Evolutionary conservation across 2,797 vertebrate species (phyloP), one percentile per base, ranked within the genome.

Genomic region (Otolemur crassicaudatus): DNA sequence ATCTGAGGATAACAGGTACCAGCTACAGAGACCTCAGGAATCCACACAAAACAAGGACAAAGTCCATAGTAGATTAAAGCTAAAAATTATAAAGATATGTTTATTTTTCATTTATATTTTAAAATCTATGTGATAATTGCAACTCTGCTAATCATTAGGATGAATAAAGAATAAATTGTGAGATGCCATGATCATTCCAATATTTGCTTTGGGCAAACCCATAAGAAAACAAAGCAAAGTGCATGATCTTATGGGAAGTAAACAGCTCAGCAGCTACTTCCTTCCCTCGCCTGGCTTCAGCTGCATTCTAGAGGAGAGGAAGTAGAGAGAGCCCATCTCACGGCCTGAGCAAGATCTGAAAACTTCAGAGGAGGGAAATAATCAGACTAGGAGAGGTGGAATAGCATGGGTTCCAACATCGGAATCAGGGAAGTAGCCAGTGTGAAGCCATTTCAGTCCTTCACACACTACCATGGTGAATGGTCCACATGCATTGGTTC

Each of bases 41-140:
- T 46, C 27, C 49, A 93, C 67, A 87, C 69, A 86, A 94, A 83
- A 79, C 40, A 77, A 34, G 43, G 31, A 53, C 53, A 65, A 77
- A 89, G 69, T 43, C 81, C 77, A 77, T 3, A 72, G 16, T 12
- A 17, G 87, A 85, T 63, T 23, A 72, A 79, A 90, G 75, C 37
- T 70, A 89, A 87, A 84, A 77, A 14, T 29, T 23, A 58, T 34
- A 56, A 91, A 91, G 40, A 53, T 85, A n/a, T 31, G 20, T 34
- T 94, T 67, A 61, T 61, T 93, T 94, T 94, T 69, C 90, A 63
- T 40, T 87, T 61, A 82, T 75, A 16, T 70, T 81, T 93, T 87
- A 34, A 49, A 92, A 76, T 70, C 23, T 46, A 31, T 31, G 3
- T 85, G 61, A 81, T 60, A 58, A 92, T 73, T 81, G 4, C 46